Evolutionary conservation across 2,888 invertebrate genomes (phyloP), one percentile per base, ranked within the genome.

Genomic region (Acronicta alni): DNA sequence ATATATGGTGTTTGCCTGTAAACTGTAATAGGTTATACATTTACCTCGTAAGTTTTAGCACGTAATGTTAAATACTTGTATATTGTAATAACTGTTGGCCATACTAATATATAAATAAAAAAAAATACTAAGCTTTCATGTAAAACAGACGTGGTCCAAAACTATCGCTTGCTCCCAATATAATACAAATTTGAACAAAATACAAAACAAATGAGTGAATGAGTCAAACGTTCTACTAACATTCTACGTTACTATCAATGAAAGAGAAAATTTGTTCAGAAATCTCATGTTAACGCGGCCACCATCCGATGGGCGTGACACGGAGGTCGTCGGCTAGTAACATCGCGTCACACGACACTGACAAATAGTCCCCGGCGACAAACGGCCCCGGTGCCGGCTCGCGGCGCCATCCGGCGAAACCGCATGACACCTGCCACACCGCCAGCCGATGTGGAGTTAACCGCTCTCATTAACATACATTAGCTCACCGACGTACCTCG

Each of bases 341-440:
- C 62, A 61, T 53, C 43, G 49, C 62, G 57, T 54, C 56, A 56
- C 48, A 39, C 54, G 76, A 78, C 78, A 72, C 68, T 80, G 80
- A 80, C 79, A 76, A 81, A 77, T 81, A 37, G 76, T 69, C 53
- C 62, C 42, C 57, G 64, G 48, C 57, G 53, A 59, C 53, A 60
- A 55, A 43, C 68, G 63, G n/a, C n/a, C n/a, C n/a, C n/a, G 48
- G 57, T 48, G 53, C 47, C 65, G 48, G 53, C 46, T 67, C 76
- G 56, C 49, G 41, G 47, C 55, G 59, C 54, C 57, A 55, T 59
- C 60, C 58, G 45, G 51, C 46, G 43, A 43, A 43, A 65, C 70
- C 71, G 55, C 67, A 56, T 65, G 80, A 66, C 78, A 73, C 65
- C 75, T 71, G 73, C 66, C 80, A 75, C 32, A 35, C 38, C 30